These are phyloP conservation scores for Empis livida DNA, from an alignment of 2,888 invertebrate species.

Conservation along the genomic window DNA sequence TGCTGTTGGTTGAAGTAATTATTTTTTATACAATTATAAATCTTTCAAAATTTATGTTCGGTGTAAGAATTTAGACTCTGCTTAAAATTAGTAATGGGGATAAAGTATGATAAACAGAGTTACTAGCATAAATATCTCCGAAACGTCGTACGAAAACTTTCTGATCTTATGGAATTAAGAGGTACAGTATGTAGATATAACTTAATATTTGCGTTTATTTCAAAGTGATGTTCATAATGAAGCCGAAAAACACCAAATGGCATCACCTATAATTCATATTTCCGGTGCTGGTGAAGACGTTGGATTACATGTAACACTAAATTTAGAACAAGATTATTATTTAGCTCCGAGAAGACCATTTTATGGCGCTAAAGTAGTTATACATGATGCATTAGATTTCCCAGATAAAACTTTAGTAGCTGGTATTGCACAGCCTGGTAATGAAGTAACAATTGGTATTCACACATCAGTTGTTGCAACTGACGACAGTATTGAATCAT, in stretches of 20 bases:
- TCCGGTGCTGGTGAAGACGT: conserved; percentile 23
- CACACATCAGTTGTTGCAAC: conserved; percentile 26
- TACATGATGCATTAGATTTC: conserved; percentile 30
- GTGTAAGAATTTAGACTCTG: too few relatives aligned
- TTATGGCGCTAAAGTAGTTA: conserved; percentile 26
- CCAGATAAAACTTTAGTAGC: conserved; percentile 26
- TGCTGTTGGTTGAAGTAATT: too few relatives aligned
- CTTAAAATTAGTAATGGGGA: too few relatives aligned
- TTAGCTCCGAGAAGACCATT: conserved; percentile 22
- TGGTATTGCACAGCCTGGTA: conserved; percentile 22
- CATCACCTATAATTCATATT: conserved; percentile 12
- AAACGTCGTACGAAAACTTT: too few relatives aligned
- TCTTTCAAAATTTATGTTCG: too few relatives aligned
- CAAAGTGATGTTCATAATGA: neutral
- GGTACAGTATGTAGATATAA: too few relatives aligned
- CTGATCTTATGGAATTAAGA: too few relatives aligned
- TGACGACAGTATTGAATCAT: neutral
- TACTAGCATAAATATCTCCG: too few relatives aligned
- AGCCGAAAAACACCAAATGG: conserved; percentile 7
- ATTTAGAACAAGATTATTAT: conserved; percentile 24
- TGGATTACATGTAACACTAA: conserved; percentile 23
- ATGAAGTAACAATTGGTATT: conserved; percentile 24
- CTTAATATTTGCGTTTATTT: too few relatives aligned
- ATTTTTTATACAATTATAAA: too few relatives aligned
- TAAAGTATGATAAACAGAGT: too few relatives aligned